These are phyloP conservation scores for Druon quercuslanigerum DNA, from an alignment of 1,140 invertebrate genomes.

Conservation along the genomic window DNA sequence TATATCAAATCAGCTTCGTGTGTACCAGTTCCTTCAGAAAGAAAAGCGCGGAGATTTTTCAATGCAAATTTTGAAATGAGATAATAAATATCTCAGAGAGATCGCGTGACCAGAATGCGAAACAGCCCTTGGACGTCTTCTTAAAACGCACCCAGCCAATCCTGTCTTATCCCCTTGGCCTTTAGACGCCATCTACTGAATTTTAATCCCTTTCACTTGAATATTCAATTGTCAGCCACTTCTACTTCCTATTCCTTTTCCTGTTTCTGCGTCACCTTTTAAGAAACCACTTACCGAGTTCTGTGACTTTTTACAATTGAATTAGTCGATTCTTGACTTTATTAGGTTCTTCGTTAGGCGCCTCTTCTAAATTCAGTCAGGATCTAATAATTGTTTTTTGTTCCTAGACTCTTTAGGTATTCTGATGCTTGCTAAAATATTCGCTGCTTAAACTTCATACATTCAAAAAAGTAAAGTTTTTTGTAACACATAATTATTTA, in stretches of 20 bases:
- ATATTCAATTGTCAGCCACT: constrained; percentile 44
- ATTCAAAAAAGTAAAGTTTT: no score
- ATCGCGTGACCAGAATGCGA: constrained; percentile 37
- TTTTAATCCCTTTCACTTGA: constrained; percentile 42
- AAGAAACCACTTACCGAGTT: constrained; percentile 9
- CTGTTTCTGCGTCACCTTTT: background rate
- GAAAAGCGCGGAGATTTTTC: constrained; percentile 35
- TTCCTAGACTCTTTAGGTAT: no score
- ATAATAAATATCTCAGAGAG: constrained; percentile 55
- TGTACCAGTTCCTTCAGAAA: background rate
- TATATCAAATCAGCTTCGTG: background rate
- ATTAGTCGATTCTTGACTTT: background rate
- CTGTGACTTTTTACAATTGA: background rate
- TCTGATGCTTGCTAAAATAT: no score
- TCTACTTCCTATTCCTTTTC: background rate
- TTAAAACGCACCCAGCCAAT: background rate
- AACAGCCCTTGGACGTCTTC: constrained; percentile 1
- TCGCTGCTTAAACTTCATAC: no score
- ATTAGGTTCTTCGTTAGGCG: background rate
- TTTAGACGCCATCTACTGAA: constrained; percentile 34
- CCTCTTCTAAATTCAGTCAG: background rate
- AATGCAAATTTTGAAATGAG: constrained; percentile 58
- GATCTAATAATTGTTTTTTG: no score
- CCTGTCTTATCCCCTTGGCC: constrained; percentile 5
- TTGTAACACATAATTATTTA: no score